Base-by-base conservation (phyloP, 1,140 invertebrate genomes). In the Bilobella aurantiaca region DNA sequence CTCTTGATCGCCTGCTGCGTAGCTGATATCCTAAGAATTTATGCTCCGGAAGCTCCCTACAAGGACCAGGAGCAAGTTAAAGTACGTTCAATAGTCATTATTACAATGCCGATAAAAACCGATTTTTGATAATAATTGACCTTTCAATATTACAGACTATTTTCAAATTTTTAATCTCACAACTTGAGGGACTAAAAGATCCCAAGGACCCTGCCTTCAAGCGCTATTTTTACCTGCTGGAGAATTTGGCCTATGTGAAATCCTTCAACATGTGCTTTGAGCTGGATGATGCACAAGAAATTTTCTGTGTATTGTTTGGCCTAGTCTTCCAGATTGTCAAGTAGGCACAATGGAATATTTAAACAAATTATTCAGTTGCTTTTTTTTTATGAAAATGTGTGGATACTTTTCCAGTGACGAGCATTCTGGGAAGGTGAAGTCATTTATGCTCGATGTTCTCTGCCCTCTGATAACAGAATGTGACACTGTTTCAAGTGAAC, bases 251-350 rank as follows among this genome's bases (percentile, higher is more conserved):
- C 12, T 98, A 95, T 79, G 94, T 97, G 25, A 98, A 98, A 77
- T 96, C 93, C 0, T 98, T 98, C 78, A 97, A 97, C 78, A 97
- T 98, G 87, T 98, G 95, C 78, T 94, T 98, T 77, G 95, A 98
- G 76, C 78, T 98, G 42, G 94, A 98, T 78, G 93, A 97, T 77
- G 96, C 90, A 74, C 92, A 97, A 78, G 91, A 96, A 78, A 96
- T 98, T 74, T 96, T 98, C 77, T 93, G 91, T 75, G 86, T 87
- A 46, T 81, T 98, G 0, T 97, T 97, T 78, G 87, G 87, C 58
- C 82, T 96, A n/a, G 95, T 98, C 84, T 97, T 98, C 77, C 90
- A 87, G 78, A 94, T 96, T 78, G 89, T 96, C 72, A 96, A 93
- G 91, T 95, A 78, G 86, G 83, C 82, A 32, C 31, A 37, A 27